A percentile compares a stretch with the other conserved stretches of the same genome.
Evolutionary conservation across 1,140 invertebrate species (phyloP).

Genomic region (Drosophila pandora): DNA sequence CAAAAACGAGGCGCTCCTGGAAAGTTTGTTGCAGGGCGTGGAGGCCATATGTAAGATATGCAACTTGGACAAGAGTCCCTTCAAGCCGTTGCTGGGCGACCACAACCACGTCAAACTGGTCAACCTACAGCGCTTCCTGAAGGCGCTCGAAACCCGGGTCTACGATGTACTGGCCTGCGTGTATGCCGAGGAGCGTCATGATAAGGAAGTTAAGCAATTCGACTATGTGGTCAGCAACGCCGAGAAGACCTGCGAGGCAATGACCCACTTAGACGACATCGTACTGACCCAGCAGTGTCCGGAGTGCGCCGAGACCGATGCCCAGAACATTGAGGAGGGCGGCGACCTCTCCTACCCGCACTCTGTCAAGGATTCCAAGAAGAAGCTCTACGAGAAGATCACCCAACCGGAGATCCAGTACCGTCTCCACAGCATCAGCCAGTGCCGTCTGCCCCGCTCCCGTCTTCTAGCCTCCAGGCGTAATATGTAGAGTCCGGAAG

Average conservation of each 20-base stretch:
- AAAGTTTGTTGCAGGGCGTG: slow-evolving; percentile 52
- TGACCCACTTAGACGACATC: slow-evolving; percentile 60
- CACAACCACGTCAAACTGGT: slow-evolving; percentile 54
- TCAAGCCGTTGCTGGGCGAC: slow-evolving; percentile 42
- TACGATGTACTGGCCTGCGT: slow-evolving; percentile 53
- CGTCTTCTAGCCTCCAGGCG: slow-evolving; percentile 53
- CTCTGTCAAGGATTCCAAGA: slow-evolving; percentile 48
- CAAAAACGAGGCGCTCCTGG: slow-evolving; percentile 40
- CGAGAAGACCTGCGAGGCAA: slow-evolving; percentile 50
- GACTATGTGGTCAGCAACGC: slow-evolving; percentile 52
- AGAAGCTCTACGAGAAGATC: slow-evolving; percentile 67
- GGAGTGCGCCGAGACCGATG: slow-evolving; percentile 71
- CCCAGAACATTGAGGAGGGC: slow-evolving; percentile 62
- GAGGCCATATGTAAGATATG: slow-evolving; percentile 52
- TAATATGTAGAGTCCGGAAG: slow-evolving; percentile 28
- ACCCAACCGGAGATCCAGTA: slow-evolving; percentile 70
- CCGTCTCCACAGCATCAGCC: slow-evolving; percentile 63
- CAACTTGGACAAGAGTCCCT: slow-evolving; percentile 29
- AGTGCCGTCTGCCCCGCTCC: slow-evolving; percentile 65
- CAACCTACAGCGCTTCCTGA: slow-evolving; percentile 50
- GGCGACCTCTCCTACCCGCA: slow-evolving; percentile 49
- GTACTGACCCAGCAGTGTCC: slow-evolving; percentile 68
- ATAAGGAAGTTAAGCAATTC: slow-evolving; percentile 15
- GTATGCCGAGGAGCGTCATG: slow-evolving; percentile 43
- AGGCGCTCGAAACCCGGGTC: slow-evolving; percentile 53